Evolutionary conservation across 2,888 invertebrate genomes (phyloP), one percentile per base, ranked within the genome.

Genomic region (Acanthoscelides obtectus): DNA sequence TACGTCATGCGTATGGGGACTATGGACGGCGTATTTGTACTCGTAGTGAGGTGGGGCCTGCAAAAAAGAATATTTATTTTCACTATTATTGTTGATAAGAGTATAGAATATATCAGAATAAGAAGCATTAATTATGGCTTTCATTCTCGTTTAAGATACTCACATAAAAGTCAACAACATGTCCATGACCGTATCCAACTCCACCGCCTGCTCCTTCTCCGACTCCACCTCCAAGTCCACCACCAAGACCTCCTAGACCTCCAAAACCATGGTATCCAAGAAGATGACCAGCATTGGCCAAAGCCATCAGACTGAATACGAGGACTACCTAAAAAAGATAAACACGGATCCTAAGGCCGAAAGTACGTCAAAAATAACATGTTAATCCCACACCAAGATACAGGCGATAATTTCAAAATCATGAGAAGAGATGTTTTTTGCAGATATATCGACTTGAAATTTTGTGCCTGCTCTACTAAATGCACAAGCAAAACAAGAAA

Each of bases 1-100:
- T 21, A 70, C 72, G 64, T 79, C 79, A 3, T 78, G 78, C 22
- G 79, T 79, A 69, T 79, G 77, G 22, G 72, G 76, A 70, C 78
- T 78, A 64, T 72, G 72, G 17, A 79, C 78, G 4, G 75, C 78
- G 70, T 79, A 79, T 72, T 77, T 78, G 75, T 73, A 79, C 68
- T 79, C 78, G 70, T 79, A 79, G 72, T 78, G 75, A 21, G 79
- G 75, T 20, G 78, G 77, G 22, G 78, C 76, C 79, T 78, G 17
- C n/a, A n/a, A n/a, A n/a, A n/a, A n/a, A n/a, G n/a, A n/a, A n/a
- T 45, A 45, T n/a, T n/a, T n/a, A n/a, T n/a, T n/a, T n/a, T n/a
- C n/a, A n/a, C 12, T 12, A 45, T 45, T 12, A 45, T 45, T 45
- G n/a, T n/a, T 25, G 25, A 25, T 25, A 25, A n/a, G n/a, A n/a